phyloP scores from a whole-genome alignment of 2,888 invertebrate genomes.

The Sarcophaga carnaria region DNA sequence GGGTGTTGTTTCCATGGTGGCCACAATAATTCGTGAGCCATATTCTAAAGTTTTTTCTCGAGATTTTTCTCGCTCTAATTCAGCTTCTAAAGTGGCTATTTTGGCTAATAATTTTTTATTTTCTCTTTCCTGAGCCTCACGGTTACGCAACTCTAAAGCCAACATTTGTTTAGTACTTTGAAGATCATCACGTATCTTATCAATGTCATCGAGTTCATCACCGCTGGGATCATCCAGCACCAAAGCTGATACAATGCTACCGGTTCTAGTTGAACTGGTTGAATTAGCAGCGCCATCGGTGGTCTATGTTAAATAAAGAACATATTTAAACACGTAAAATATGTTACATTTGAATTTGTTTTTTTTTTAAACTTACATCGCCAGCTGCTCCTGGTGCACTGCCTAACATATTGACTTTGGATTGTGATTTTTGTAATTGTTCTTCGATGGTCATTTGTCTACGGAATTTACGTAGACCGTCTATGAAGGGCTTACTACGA shows the following conservation, averaged over 20 bases:
- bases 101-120: slow-evolving; percentile 91
- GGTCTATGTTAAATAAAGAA: slow-evolving; percentile 50
- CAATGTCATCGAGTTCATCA: slow-evolving; percentile 95
- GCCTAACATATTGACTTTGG: slow-evolving; percentile 83
- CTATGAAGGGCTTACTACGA: slow-evolving; percentile 91
- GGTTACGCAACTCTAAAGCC: slow-evolving; percentile 92
- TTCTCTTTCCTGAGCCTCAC: slow-evolving; percentile 92
- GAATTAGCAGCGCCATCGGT: slow-evolving; percentile 62
- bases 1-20: slow-evolving; percentile 76
- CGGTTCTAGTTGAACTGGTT: slow-evolving; percentile 54
- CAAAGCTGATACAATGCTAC: slow-evolving; percentile 75
- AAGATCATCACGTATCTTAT: slow-evolving; percentile 93
- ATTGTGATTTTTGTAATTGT: slow-evolving; percentile 92
- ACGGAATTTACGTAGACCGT: slow-evolving; percentile 92
- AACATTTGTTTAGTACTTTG: slow-evolving; percentile 96
- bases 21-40: slow-evolving; percentile 78
- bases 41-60: slow-evolving; percentile 78
- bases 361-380: slow-evolving; percentile 43
- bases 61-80: slow-evolving; percentile 87
- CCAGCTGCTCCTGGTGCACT: slow-evolving; percentile 26
- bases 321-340: not conserved
- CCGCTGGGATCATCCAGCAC: slow-evolving; percentile 86
- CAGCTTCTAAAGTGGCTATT: slow-evolving; percentile 91
- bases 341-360: not conserved
- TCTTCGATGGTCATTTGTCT: slow-evolving; percentile 95